A percentile compares a stretch with the other conserved stretches of the same genome.
These are phyloP conservation scores for Gila robusta DNA, from an alignment of 2,797 vertebrate species.

Conservation along the genomic window DNA sequence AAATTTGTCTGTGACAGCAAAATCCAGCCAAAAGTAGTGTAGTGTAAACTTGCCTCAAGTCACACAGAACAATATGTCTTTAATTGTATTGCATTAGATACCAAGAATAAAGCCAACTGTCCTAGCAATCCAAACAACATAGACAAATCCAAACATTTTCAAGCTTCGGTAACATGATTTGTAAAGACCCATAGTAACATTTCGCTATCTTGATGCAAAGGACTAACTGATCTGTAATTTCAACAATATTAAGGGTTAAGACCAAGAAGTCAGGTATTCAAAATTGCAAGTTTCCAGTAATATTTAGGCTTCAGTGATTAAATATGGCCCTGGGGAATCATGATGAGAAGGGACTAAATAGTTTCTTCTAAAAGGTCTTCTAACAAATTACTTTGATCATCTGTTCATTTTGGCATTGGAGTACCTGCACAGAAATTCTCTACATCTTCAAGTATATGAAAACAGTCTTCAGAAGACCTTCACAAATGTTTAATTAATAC, in stretches of 20 bases:
- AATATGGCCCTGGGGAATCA: background rate
- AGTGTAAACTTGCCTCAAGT: background rate
- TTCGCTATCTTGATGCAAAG: background rate
- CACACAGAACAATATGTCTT: background rate
- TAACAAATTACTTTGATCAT: slow-evolving; percentile 3
- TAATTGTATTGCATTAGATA: background rate
- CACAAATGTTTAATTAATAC: slow-evolving; percentile 6
- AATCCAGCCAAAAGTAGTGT: background rate
- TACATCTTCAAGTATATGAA: background rate
- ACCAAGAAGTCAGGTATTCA: background rate
- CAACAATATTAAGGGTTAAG: background rate
- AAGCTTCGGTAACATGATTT: background rate
- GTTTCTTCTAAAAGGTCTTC: background rate
- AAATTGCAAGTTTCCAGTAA: background rate
- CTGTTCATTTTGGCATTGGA: slow-evolving; percentile 1
- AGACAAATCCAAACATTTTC: background rate
- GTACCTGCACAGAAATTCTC: slow-evolving; percentile 5
- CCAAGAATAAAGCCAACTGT: background rate
- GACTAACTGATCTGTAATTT: background rate
- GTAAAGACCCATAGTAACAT: background rate
- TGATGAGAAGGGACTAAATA: background rate
- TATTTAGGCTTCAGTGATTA: background rate
- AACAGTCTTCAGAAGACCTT: background rate
- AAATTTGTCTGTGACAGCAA: background rate
- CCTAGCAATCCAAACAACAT: background rate